A percentile compares a stretch with the other conserved stretches of the same genome.
Evolutionary conservation across 2,113 vertebrate species (phyloP).

Genomic region (Prolemur simus): DNA sequence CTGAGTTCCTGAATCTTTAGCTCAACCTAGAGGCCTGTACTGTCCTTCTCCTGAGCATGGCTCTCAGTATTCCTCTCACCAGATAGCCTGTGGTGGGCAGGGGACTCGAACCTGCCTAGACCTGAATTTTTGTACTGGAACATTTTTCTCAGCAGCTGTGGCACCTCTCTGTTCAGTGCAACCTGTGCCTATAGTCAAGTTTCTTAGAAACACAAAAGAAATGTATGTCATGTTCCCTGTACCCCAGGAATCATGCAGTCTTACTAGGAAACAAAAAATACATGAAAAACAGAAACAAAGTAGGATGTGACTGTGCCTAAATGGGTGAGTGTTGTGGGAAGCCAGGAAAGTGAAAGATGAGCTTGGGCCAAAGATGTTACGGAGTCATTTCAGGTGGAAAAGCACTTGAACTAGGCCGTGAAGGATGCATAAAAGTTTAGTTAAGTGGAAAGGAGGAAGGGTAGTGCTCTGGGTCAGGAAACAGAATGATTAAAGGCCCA

Average conservation of each 20-base stretch:
- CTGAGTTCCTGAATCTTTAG: not conserved
- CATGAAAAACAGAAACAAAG: not conserved
- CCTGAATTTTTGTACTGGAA: not conserved
- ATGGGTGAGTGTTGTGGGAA: not conserved
- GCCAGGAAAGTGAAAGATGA: constrained; percentile 2
- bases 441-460: not conserved
- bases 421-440: not conserved
- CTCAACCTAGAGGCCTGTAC: not conserved
- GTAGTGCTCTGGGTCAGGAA: not conserved
- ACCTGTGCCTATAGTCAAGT: not conserved
- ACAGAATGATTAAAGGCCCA: not conserved
- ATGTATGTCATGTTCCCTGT: not conserved
- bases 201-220: not conserved
- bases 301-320: not conserved
- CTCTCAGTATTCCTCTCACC: not conserved
- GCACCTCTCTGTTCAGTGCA: not conserved
- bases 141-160: not conserved
- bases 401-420: not conserved
- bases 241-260: not conserved
- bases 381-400: not conserved
- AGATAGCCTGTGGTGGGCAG: not conserved
- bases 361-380: not conserved
- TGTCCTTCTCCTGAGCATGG: not conserved
- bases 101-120: constrained; percentile 21
- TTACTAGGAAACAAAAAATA: constrained; percentile 33